These are phyloP conservation scores for Aurelia aurita complex sp. Pacific DNA, from an alignment of 30 jellyfish, hydroid and myxozoan genomes.

Conservation along the genomic window DNA sequence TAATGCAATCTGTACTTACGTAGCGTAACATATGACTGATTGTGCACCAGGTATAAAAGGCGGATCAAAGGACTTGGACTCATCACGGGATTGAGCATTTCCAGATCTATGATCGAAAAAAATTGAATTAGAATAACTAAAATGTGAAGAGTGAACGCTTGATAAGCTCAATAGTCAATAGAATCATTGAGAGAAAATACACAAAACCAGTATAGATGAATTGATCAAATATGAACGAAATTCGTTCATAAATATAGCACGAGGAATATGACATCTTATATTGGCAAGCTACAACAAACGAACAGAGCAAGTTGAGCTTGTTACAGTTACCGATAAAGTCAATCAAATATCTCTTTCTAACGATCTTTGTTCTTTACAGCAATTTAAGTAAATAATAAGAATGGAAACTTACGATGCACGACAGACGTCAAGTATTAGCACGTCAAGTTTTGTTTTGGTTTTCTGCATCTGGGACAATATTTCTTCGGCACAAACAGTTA, in stretches of 20 bases:
- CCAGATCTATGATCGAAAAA: constrained; percentile 59
- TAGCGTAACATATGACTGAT: constrained; percentile 90
- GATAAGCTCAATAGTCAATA: no score
- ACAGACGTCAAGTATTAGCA: constrained; percentile 93
- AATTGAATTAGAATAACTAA: no score
- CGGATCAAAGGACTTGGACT: constrained; percentile 66
- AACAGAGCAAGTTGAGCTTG: no score
- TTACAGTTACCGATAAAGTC: background rate
- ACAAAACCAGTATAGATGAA: no score
- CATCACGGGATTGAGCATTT: constrained; percentile 37
- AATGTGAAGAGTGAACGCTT: no score
- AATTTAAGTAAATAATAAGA: no score
- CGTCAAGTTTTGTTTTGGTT: constrained; percentile 80
- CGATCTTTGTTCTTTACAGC: no score
- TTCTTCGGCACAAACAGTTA: constrained; percentile 84
- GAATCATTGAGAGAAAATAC: no score
- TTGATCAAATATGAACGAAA: no score
- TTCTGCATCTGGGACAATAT: constrained; percentile 85
- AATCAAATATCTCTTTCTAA: background rate
- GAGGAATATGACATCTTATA: no score
- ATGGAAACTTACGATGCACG: constrained; percentile 75
- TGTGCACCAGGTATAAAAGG: constrained; percentile 89
- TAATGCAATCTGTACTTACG: constrained; percentile 63
- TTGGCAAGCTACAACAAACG: background rate
- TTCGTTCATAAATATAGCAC: no score